Base-by-base conservation (phyloP, 2,113 vertebrate genomes). In the Podarcis cretensis region DNA sequence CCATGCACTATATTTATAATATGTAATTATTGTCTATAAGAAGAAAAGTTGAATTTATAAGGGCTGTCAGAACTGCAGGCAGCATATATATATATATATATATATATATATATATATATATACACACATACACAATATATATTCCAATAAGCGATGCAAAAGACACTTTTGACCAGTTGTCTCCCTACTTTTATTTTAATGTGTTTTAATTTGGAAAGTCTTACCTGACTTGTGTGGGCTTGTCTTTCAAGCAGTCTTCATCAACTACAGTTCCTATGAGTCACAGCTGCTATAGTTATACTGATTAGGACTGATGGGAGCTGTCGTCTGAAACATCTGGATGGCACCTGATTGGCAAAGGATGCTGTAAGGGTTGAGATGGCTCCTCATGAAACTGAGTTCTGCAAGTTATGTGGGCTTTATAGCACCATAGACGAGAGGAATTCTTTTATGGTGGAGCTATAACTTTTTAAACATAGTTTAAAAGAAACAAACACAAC, bases 11-110 rank as follows among this genome's bases (percentile, higher is more conserved):
- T 76, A 86, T 84, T 91, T 91, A 48, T 85, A 80, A 80, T 35
- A 35, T 73, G 30, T 87, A 85, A 69, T 92, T 90, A 92, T 88
- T 94, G 90, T 82, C 27, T 57, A 7, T 68, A 86, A 90, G 54
- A 81, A 54, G 78, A 66, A 2, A 57, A 18, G 59, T 37, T 43
- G 35, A 43, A 83, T 88, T 87, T 40, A 73, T 57, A 73, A 30
- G 71, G 71, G 6, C 88, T 6, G 27, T 86, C n/a, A 83, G n/a
- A 12, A 83, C 81, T 71, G 54, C 6, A 6, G 30, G 35, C 4
- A 27, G 0, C 20, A 90, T 59, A 0, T 1, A 74, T 74, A 13
- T 73, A 12, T n/a, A n/a, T n/a, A 18, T 43, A 43, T 40, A 40
- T 40, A 40, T 37, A 37, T 37, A 37, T 37, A 37, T 37, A 37